Base-by-base conservation (phyloP, 1,140 invertebrate genomes). In the Sesamia nonagrioides region DNA sequence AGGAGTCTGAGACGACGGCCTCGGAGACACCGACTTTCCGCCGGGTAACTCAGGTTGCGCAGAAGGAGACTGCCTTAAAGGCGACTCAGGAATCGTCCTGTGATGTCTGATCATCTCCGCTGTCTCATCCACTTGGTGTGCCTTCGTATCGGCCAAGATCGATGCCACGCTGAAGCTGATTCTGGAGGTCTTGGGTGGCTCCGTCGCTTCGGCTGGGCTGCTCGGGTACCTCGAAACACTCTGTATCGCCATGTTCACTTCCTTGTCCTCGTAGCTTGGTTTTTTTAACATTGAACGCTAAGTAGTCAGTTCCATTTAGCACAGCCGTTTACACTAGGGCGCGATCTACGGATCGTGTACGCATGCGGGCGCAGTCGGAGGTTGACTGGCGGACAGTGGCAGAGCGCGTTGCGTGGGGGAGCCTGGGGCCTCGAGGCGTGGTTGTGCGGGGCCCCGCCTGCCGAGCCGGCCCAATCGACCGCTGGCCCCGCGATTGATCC, bases 161-260 rank as follows among this genome's bases (percentile, higher is more conserved):
- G 96, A 96, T 0, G 96, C 96, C 11, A 97, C 96, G 91, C 96
- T 97, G 90, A 97, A 97, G 90, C 96, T 97, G 82, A 97, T 96
- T 78, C 96, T 91, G n/a, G 95, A 94, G 6, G 89, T 90, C 81
- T 95, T 96, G 82, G 95, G 95, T 60, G 96, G 94, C 75, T 96
- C 96, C 42, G 96, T 94, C 68, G 95, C 88, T 81, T 95, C 88
- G n/a, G 95, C 95, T 80, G 95, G 95, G 88, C 95, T 95, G 90
- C 92, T 93, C 66, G 91, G 90, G 85, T 94, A 95, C 75, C 93
- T 94, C 48, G 94, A 94, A 79, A 95, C 89, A 88, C 94, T 95
- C 88, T 95, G 91, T 90, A 95, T 95, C 93, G 94, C 94, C 95
- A 95, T 95, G 82, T 94, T 95, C 92, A 95, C 91, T 91, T 95